These are phyloP conservation scores for Dicyrtoma fusca DNA, from an alignment of 2,888 invertebrate species.

Conservation along the genomic window DNA sequence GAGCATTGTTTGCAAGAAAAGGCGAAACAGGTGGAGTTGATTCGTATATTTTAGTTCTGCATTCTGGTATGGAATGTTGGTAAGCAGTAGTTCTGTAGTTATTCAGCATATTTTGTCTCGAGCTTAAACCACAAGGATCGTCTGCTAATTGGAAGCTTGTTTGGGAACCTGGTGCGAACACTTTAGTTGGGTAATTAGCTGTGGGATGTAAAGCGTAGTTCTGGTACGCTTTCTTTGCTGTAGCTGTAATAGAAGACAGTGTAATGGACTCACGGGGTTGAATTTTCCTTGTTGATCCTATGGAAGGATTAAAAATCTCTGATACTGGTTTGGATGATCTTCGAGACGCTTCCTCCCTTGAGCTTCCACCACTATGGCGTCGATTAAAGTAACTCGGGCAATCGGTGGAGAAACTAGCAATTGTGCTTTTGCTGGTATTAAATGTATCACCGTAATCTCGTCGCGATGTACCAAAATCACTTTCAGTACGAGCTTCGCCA, in stretches of 20 bases:
- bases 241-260: not conserved
- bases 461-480: too few relatives aligned
- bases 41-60: not conserved
- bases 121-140: not conserved
- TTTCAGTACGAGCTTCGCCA: too few relatives aligned
- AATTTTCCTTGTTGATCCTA: not conserved
- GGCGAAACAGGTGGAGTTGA: not conserved
- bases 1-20: not conserved
- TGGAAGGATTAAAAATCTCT: constrained; percentile 2
- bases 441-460: too few relatives aligned
- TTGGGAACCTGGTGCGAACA: not conserved
- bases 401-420: too few relatives aligned
- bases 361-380: too few relatives aligned
- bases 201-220: constrained; percentile 26
- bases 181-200: constrained; percentile 18
- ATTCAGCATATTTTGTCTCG: not conserved
- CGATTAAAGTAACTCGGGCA: too few relatives aligned
- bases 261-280: constrained; percentile 10
- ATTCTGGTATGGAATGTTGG: not conserved
- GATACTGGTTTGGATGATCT: not conserved
- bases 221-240: constrained; percentile 16
- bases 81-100: not conserved
- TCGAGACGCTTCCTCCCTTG: too few relatives aligned
- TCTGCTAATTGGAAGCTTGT: not conserved
- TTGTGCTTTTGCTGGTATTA: too few relatives aligned